Evolutionary conservation across 2,797 vertebrate genomes (phyloP).

Genomic region (Gymnoscopelus braueri): DNA sequence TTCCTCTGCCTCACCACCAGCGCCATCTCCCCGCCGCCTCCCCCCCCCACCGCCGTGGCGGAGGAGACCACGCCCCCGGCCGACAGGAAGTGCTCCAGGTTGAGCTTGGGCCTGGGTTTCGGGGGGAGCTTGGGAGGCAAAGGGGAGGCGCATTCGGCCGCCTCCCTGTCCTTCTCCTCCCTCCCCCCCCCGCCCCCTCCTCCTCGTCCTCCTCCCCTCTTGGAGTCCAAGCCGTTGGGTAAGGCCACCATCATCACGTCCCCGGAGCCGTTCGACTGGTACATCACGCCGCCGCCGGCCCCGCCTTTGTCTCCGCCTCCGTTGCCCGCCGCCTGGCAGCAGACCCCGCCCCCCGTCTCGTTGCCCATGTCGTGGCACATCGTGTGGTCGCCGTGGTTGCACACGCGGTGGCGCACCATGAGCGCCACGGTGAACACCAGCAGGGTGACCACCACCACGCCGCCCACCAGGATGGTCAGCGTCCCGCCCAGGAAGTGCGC

Average conservation of each 20-base stretch:
- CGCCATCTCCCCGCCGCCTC: slow-evolving; percentile 77
- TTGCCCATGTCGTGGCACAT: slow-evolving; percentile 63
- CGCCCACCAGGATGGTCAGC: slow-evolving; percentile 90
- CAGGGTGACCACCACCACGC: slow-evolving; percentile 89
- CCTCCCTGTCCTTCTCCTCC: slow-evolving; percentile 63
- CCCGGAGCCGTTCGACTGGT: slow-evolving; percentile 79
- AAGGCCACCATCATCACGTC: slow-evolving; percentile 86
- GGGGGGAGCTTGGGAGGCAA: slow-evolving; percentile 74
- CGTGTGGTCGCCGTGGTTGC: slow-evolving; percentile 76
- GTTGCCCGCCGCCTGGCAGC: slow-evolving; percentile 84
- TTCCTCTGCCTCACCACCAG: slow-evolving; percentile 72
- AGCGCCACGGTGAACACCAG: slow-evolving; percentile 92
- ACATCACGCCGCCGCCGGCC: slow-evolving; percentile 80
- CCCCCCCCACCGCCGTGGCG: slow-evolving; percentile 47
- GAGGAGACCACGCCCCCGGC: slow-evolving; percentile 71
- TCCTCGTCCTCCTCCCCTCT: slow-evolving; percentile 48
- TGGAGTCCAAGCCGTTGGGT: slow-evolving; percentile 78
- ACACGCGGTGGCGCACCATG: slow-evolving; percentile 91
- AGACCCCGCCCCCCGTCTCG: slow-evolving; percentile 70
- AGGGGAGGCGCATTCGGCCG: slow-evolving; percentile 52
- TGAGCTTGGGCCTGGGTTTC: slow-evolving; percentile 77
- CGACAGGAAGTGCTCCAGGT: slow-evolving; percentile 77
- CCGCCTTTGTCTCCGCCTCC: slow-evolving; percentile 68
- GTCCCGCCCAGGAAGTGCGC: slow-evolving; percentile 93
- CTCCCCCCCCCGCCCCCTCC: slow-evolving; percentile 24